Percentiles rank a stretch among this genome's conserved stretches.
phyloP scores from a whole-genome alignment of 2,888 invertebrate genomes.

The Antheraea yamamai region DNA sequence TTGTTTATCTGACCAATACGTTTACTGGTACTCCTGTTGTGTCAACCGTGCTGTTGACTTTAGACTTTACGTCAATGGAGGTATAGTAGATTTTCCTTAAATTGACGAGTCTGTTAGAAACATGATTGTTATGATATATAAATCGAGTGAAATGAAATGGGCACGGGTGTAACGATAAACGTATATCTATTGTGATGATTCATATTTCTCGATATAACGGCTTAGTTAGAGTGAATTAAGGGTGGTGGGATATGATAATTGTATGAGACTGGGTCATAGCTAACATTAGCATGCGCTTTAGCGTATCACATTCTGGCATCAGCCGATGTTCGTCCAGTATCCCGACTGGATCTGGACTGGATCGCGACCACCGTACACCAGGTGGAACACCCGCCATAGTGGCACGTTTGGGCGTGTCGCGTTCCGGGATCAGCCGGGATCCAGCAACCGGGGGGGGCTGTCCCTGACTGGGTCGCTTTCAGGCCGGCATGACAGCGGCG shows the following conservation, averaged over 20 bases:
- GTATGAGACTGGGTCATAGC: too few species aligned
- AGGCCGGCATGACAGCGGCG: too few species aligned
- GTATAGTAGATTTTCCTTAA: constrained; percentile 1
- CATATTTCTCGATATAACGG: not conserved
- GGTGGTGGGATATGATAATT: too few species aligned
- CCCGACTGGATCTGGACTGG: too few species aligned
- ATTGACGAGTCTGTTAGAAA: not conserved
- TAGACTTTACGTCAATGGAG: not conserved
- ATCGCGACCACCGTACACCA: too few species aligned
- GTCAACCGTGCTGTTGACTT: not conserved
- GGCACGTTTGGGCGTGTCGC: too few species aligned
- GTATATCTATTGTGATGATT: not conserved
- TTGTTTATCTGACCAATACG: constrained; percentile 20
- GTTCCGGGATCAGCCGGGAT: too few species aligned
- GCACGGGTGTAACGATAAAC: not conserved
- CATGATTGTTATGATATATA: constrained; percentile 10
- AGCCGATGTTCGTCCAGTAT: too few species aligned
- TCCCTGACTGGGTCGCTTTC: too few species aligned
- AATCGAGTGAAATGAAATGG: not conserved
- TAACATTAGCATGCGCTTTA: not conserved
- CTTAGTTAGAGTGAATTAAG: not conserved
- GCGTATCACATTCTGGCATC: too few species aligned
- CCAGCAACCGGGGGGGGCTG: too few species aligned
- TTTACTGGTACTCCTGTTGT: constrained; percentile 7
- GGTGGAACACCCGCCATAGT: too few species aligned